Evolutionary conservation across 2,888 invertebrate genomes (phyloP), one percentile per base, ranked within the genome.

Genomic region (Pristionchus fissidentatus): DNA sequence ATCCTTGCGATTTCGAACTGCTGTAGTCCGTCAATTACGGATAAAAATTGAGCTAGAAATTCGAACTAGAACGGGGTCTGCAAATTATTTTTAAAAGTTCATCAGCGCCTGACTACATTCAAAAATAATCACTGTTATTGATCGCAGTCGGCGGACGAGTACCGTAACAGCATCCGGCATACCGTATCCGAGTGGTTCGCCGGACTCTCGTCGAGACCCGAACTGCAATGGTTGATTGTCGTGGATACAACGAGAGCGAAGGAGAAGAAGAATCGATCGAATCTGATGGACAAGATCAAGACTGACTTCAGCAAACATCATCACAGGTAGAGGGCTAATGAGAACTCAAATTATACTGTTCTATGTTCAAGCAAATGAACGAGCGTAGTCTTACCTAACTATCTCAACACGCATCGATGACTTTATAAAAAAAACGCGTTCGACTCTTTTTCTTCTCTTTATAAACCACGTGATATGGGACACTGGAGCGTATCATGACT

Each of bases 151-250:
- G 88, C 88, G 0, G 92, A 92, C 41, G 92, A 91, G 78, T 92
- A 92, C 85, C 86, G 90, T 43, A 79, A 86, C 8, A 87, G 83
- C 43, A 88, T 90, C 0, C 87, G 90, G 1, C 90, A 90, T 66
- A 87, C 88, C 62, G 88, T 92, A 19, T 88, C 89, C 15, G 92
- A 92, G 86, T 92, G 92, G 92, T 92, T 92, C 83, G 88, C 91
- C 5, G 86, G 84, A 57, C 85, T 88, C 22, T 87, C 85, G 46
- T 77, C 87, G n/a, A 85, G 86, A 78, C 83, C 86, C 5, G 89
- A 89, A 57, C 85, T 87, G 19, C 89, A 91, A 78, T 92, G 92
- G 91, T 79, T 92, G 32, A 92, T 92, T 46, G 87, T 91, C 13
- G 86, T 90, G 52, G 92, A 92, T 83, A 88, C 89, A 10, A 87